Evolutionary conservation across 1,140 invertebrate genomes (phyloP).

Genomic region (Cydia splendana): DNA sequence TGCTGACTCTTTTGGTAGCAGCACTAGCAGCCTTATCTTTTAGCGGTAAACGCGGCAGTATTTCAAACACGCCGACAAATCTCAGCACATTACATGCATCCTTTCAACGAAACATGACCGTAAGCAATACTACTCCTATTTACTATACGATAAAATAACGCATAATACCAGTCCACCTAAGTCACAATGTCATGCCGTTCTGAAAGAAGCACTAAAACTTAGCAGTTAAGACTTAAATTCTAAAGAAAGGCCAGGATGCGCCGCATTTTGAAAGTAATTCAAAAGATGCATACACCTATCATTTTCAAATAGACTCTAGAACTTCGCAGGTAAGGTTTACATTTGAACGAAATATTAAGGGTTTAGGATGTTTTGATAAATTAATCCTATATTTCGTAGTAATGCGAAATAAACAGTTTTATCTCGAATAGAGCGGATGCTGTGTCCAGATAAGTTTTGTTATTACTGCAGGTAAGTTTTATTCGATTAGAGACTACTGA

Average conservation of each 20-base stretch:
- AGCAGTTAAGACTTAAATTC: neutral
- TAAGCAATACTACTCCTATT: neutral
- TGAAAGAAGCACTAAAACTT: neutral
- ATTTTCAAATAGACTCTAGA: neutral
- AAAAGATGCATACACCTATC: neutral
- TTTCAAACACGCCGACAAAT: neutral
- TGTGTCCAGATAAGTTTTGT: neutral
- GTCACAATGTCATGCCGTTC: neutral
- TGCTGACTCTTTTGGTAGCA: neutral
- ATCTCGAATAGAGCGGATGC: constrained; percentile 2
- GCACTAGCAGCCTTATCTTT: neutral
- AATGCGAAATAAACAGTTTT: constrained; percentile 17
- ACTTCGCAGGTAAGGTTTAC: neutral
- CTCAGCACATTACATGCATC: neutral
- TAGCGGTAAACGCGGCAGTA: neutral
- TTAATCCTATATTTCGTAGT: neutral
- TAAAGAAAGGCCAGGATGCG: neutral
- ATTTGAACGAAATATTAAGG: neutral
- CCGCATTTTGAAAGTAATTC: neutral
- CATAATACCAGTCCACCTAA: neutral
- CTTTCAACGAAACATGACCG: neutral
- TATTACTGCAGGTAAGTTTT: neutral
- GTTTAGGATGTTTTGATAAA: neutral
- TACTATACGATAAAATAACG: neutral
- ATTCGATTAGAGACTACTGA: neutral